Evolutionary conservation across 2,797 vertebrate species (phyloP).

Genomic region (Ficedula albicollis): DNA sequence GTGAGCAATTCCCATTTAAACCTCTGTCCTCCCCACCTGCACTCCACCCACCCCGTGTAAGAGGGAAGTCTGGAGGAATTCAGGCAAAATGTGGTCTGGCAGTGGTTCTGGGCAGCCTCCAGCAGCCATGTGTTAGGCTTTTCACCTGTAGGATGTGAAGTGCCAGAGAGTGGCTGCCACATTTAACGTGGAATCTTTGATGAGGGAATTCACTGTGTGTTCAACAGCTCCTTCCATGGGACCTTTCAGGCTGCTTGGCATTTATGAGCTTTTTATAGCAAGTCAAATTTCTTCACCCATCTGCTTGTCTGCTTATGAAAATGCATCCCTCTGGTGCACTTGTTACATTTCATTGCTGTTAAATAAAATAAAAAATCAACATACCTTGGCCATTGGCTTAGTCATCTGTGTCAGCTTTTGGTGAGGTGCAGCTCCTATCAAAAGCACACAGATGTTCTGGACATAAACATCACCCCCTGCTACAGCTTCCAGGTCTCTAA

Average conservation of each 20-base stretch:
- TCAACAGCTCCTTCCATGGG: neutral
- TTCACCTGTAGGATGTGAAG: neutral
- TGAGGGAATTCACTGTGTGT: neutral
- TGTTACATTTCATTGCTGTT: constrained; percentile 38
- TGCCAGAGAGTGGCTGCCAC: neutral
- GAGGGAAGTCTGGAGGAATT: neutral
- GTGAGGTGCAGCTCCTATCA: neutral
- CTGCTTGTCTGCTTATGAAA: constrained; percentile 60
- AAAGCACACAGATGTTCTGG: neutral
- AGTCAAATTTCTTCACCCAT: constrained; percentile 60
- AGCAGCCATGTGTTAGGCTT: neutral
- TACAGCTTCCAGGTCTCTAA: neutral
- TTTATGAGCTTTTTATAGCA: neutral
- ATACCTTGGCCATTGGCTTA: constrained; percentile 22
- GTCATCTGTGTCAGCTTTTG: neutral
- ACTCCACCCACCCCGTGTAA: neutral
- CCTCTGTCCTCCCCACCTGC: neutral
- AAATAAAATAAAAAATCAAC: constrained; percentile 23
- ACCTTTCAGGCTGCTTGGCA: neutral
- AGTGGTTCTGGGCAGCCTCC: neutral
- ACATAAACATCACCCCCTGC: neutral
- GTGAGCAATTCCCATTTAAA: rapidly evolving
- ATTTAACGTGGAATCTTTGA: neutral
- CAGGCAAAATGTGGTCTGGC: neutral
- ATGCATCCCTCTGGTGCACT: constrained; percentile 46